phyloP scores from a whole-genome alignment of 2,888 invertebrate genomes.

The Eledona agricola region DNA sequence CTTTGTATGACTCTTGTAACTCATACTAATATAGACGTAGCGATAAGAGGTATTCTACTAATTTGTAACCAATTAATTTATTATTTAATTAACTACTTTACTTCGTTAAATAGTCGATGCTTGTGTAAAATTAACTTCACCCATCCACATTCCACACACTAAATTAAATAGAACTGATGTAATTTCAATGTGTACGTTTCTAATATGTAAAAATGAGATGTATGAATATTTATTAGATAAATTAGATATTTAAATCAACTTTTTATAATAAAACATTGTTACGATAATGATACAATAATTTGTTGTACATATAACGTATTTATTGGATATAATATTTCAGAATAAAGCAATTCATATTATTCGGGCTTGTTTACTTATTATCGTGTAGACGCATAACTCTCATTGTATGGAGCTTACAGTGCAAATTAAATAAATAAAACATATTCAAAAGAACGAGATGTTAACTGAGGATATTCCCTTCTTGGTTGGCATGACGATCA shows the following conservation, averaged over 20 bases:
- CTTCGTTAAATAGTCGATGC: constrained; percentile 19
- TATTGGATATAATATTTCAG: constrained; percentile 37
- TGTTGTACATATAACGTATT: constrained; percentile 36
- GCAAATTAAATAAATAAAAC: no score
- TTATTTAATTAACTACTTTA: not conserved
- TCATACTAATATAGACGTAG: no score
- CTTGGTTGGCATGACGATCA: no score
- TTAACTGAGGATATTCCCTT: no score
- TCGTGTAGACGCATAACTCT: no score
- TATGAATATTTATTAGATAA: constrained; percentile 38
- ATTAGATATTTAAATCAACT: constrained; percentile 35
- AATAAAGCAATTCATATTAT: constrained; percentile 28
- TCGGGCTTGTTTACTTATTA: no score
- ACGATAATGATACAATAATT: constrained; percentile 32
- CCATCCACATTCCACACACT: constrained; percentile 29
- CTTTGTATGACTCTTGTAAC: no score
- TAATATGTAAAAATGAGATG: constrained; percentile 38
- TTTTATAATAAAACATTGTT: constrained; percentile 40
- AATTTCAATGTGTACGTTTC: constrained; percentile 35
- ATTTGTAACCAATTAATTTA: constrained; percentile 2
- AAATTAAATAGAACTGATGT: constrained; percentile 31
- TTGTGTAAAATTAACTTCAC: constrained; percentile 23
- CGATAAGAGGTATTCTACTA: constrained; percentile 25
- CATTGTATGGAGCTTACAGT: no score
- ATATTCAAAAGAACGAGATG: no score